A percentile compares a stretch with the other conserved stretches of the same genome.
phyloP scores from a whole-genome alignment of 2,113 vertebrate genomes.

The Microcebus jonahi region DNA sequence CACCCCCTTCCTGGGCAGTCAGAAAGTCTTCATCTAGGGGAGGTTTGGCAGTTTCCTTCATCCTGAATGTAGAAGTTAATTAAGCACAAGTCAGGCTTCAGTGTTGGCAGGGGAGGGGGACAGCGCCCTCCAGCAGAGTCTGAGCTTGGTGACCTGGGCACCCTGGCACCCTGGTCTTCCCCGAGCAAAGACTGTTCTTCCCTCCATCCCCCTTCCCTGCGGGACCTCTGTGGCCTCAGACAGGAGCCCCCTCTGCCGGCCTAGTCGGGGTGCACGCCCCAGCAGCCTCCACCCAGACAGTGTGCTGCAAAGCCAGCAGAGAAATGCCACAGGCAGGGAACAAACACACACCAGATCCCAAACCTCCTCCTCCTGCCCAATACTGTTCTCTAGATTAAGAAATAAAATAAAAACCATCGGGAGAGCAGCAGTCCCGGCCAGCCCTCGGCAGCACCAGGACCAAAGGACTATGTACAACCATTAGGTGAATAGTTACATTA shows the following conservation, averaged over 20 bases:
- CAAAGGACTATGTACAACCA: conserved; percentile 90
- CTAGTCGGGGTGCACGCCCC: not conserved
- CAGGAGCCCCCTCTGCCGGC: not conserved
- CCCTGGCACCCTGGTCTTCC: not conserved
- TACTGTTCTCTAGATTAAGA: conserved; percentile 57
- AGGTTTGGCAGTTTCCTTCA: conserved; percentile 76
- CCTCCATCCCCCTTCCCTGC: no score
- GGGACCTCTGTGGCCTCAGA: not conserved
- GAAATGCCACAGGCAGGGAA: not conserved
- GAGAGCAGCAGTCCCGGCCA: conserved; percentile 81
- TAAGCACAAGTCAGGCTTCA: conserved; percentile 63
- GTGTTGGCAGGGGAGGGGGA: not conserved
- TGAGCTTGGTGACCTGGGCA: not conserved
- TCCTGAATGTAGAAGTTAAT: conserved; percentile 46
- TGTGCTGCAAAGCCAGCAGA: not conserved
- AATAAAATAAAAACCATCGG: conserved; percentile 61
- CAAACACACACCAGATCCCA: not conserved
- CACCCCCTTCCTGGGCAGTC: conserved; percentile 36
- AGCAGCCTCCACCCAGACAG: not conserved
- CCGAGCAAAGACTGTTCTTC: not conserved
- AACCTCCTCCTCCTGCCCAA: conserved; percentile 48
- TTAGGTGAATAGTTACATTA: conserved; percentile 88
- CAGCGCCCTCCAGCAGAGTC: not conserved
- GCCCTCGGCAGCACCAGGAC: conserved; percentile 86
- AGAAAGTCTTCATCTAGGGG: conserved; percentile 40